Conservation (phyloP, 1,140 invertebrate genomes). For the Leptinotarsa lineolata region DNA sequence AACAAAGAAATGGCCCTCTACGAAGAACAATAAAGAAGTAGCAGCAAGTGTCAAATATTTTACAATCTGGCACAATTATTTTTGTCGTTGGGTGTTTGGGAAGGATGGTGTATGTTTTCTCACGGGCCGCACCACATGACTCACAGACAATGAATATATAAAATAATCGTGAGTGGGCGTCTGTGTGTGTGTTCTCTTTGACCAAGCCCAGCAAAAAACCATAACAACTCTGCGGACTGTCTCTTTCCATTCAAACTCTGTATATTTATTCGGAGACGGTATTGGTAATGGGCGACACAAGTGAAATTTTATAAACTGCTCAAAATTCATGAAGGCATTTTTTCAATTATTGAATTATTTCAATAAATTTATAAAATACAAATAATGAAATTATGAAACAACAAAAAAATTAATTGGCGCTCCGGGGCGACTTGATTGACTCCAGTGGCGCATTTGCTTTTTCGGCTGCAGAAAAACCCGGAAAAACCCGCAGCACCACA, state of each 20-base stretch:
- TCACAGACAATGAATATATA: conserved; percentile 28
- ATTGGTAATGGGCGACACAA: neutral
- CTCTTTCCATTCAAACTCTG: neutral
- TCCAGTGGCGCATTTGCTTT: no score
- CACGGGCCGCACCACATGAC: conserved; percentile 22
- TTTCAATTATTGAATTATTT: no score
- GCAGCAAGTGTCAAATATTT: neutral
- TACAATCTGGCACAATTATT: conserved; percentile 13
- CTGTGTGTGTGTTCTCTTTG: conserved; percentile 26
- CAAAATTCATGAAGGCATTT: no score
- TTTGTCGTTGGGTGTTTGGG: conserved; percentile 10
- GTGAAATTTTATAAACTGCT: neutral
- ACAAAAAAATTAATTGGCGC: no score
- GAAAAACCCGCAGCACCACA: no score
- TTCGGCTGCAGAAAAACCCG: no score
- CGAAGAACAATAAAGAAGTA: no score
- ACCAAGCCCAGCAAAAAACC: conserved; percentile 28
- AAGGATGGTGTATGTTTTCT: conserved; percentile 16
- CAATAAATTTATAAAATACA: no score
- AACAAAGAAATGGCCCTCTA: no score
- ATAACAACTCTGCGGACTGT: conserved; percentile 14
- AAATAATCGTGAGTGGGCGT: conserved; percentile 24
- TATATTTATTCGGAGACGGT: neutral
- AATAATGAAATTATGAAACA: no score
- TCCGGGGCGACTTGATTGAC: no score